Conservation (phyloP, 2,888 invertebrate genomes). For the Aleiodes alternator region DNA sequence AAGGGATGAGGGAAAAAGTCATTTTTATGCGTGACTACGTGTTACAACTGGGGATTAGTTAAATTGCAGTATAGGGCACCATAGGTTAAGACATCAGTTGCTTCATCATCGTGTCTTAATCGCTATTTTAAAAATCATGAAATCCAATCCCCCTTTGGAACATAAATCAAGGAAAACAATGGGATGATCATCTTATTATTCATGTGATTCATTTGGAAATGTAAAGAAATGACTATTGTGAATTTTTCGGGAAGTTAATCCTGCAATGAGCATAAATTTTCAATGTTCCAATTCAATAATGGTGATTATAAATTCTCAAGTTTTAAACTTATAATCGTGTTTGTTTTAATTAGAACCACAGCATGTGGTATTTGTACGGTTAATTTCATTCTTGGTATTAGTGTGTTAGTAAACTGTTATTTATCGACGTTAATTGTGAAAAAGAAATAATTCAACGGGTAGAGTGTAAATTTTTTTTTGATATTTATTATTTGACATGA, state of each 20-base stretch:
- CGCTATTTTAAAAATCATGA: conserved; percentile 23
- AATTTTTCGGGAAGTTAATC: background rate
- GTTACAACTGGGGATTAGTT: conserved; percentile 37
- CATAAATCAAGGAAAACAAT: conserved; percentile 39
- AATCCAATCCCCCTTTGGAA: conserved; percentile 25
- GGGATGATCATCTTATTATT: conserved; percentile 2
- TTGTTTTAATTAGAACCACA: conserved; percentile 72
- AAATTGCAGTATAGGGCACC: conserved; percentile 4
- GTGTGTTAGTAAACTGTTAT: conserved; percentile 66
- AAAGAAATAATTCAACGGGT: background rate
- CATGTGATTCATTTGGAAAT: background rate
- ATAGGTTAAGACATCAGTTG: conserved; percentile 13
- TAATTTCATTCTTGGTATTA: conserved; percentile 64
- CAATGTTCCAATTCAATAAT: conserved; percentile 38
- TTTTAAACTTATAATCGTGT: conserved; percentile 67
- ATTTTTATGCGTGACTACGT: conserved; percentile 39
- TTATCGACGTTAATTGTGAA: conserved; percentile 56
- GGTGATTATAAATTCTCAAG: conserved; percentile 64
- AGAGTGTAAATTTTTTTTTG: conserved; percentile 1
- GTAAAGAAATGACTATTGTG: background rate
- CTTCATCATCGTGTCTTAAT: conserved; percentile 11
- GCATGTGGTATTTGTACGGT: conserved; percentile 60
- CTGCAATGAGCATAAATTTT: conserved; percentile 29
- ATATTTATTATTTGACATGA: conserved; percentile 6
- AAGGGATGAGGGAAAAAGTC: conserved; percentile 20